Percentiles rank a stretch among this genome's conserved stretches.
Evolutionary conservation across 2,797 vertebrate genomes (phyloP).

Genomic region (Synaphobranchus kaupii): DNA sequence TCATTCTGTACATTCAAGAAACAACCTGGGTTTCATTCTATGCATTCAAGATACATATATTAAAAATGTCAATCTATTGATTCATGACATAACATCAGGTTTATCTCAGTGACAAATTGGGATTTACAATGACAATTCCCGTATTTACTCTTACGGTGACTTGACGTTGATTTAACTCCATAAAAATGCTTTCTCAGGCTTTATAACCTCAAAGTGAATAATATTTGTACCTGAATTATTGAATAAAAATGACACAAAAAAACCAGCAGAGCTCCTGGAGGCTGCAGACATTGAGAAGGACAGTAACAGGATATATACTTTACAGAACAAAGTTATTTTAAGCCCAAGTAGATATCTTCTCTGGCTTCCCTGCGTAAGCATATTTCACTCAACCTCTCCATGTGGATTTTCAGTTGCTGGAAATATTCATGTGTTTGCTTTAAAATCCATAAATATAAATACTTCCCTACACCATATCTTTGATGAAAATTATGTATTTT

Average conservation of each 20-base stretch:
- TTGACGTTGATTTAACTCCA: too few species aligned
- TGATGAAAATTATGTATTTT: background rate
- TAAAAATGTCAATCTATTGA: too few species aligned
- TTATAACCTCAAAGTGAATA: background rate
- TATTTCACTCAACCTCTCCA: conserved; percentile 40
- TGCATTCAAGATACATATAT: too few species aligned
- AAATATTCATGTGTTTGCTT: conserved; percentile 40
- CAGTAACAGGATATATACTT: conserved; percentile 42
- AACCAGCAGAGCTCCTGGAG: conserved; percentile 40
- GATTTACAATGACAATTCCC: too few species aligned
- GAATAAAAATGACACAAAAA: conserved; percentile 23
- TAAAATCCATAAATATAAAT: background rate
- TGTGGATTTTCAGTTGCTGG: conserved; percentile 43
- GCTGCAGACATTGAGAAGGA: conserved; percentile 44
- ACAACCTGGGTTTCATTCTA: too few species aligned
- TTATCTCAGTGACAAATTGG: too few species aligned
- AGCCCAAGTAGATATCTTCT: conserved; percentile 53
- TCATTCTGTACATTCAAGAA: too few species aligned
- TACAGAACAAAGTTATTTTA: conserved; percentile 50
- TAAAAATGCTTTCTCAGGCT: background rate
- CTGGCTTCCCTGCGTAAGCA: conserved; percentile 46
- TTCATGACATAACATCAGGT: too few species aligned
- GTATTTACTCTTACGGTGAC: too few species aligned
- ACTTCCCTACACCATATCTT: background rate
- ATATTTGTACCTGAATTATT: background rate